Evolutionary conservation across 2,888 invertebrate species (phyloP).

Genomic region (Meiosimyza decipiens): DNA sequence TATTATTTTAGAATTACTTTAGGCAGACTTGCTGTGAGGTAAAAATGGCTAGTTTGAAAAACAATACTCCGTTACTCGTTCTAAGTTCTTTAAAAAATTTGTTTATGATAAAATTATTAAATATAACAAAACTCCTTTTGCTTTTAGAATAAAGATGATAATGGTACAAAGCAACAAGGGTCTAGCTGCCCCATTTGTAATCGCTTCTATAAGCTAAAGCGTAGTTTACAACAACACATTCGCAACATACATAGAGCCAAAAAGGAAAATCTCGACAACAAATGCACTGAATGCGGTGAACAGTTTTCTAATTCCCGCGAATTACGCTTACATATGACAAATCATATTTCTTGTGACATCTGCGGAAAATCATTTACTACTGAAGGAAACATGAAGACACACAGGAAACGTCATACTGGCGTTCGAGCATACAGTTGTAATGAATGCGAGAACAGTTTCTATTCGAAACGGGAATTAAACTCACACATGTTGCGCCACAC

Average conservation of each 20-base stretch:
- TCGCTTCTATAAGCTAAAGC: constrained; percentile 54
- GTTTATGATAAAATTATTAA: not conserved
- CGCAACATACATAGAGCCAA: constrained; percentile 46
- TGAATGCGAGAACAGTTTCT: constrained; percentile 58
- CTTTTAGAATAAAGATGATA: constrained; percentile 9
- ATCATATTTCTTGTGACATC: constrained; percentile 61
- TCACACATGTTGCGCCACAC: constrained; percentile 60
- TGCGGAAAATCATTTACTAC: constrained; percentile 61
- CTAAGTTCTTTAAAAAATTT: not conserved
- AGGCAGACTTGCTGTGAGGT: no score
- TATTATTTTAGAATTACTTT: no score
- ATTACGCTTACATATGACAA: constrained; percentile 56
- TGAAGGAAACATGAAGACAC: constrained; percentile 60
- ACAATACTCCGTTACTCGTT: no score
- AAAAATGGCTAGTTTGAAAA: no score
- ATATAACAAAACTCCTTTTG: constrained; percentile 18
- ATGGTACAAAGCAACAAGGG: constrained; percentile 49
- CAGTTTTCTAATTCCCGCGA: constrained; percentile 55
- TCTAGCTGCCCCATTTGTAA: constrained; percentile 55
- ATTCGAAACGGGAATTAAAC: constrained; percentile 56
- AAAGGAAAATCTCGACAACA: constrained; percentile 45
- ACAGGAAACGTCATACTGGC: constrained; percentile 60
- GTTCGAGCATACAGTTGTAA: constrained; percentile 60
- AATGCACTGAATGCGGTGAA: constrained; percentile 55
- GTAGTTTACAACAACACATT: constrained; percentile 54